Percentiles rank a stretch among this genome's conserved stretches.
Conservation (phyloP, 1,140 invertebrate genomes). For the Aphaenogaster rudis region DNA sequence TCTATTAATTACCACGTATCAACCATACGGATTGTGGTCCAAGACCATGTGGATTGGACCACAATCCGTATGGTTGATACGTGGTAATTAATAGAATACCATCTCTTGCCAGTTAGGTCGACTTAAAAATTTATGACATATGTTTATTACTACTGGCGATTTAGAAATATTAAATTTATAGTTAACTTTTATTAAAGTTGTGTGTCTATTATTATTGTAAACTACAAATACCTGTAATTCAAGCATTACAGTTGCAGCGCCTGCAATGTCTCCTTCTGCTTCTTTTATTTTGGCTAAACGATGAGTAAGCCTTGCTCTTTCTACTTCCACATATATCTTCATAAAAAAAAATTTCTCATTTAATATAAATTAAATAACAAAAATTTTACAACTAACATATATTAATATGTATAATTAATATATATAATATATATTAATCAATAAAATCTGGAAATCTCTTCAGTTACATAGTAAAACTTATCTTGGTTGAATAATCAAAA, state of each 20-base stretch:
- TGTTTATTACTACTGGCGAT: no score
- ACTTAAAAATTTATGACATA: no score
- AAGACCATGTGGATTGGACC: no score
- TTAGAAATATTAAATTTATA: no score
- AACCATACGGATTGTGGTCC: no score
- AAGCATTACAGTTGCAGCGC: constrained; percentile 97
- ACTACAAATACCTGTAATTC: constrained; percentile 92
- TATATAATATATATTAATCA: background rate
- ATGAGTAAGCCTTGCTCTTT: constrained; percentile 97
- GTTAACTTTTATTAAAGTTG: background rate
- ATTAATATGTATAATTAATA: background rate
- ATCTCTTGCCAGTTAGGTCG: no score
- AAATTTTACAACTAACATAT: background rate
- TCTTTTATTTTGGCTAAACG: constrained; percentile 98
- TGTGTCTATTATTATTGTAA: background rate
- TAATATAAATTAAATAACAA: constrained; percentile 44
- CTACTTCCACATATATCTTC: constrained; percentile 99
- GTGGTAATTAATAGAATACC: no score
- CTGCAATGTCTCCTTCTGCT: constrained; percentile 95
- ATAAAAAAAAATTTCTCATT: constrained; percentile 60
- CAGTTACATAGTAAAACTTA: background rate
- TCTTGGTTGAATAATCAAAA: background rate
- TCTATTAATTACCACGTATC: no score
- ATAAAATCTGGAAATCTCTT: background rate
- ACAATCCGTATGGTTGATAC: no score